Percentiles rank a stretch among this genome's conserved stretches.
These are phyloP conservation scores for Coremacera marginata DNA, from an alignment of 2,888 invertebrate species.

Conservation along the genomic window DNA sequence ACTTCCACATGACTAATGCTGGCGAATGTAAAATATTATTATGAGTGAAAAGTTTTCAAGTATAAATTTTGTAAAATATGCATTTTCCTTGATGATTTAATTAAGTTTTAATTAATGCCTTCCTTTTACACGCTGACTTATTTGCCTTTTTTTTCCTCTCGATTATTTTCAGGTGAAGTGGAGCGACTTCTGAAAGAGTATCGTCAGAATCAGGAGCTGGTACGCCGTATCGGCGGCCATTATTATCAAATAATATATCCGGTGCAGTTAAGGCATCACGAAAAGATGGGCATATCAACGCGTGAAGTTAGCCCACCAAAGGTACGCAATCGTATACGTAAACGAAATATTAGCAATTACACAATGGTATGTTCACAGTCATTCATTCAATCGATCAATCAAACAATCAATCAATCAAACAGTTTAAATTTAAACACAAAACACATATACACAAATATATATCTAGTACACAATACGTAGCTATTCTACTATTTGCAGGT, in stretches of 20 bases:
- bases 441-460: background rate
- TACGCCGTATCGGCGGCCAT: constrained; percentile 90
- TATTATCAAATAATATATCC: constrained; percentile 96
- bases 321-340: constrained; percentile 75
- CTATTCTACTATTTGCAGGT: no score
- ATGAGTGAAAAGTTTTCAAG: constrained; percentile 7
- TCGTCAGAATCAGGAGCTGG: constrained; percentile 92
- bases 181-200: constrained; percentile 91
- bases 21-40: background rate
- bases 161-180: constrained; percentile 80
- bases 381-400: constrained; percentile 37
- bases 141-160: constrained; percentile 38
- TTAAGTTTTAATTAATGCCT: constrained; percentile 34
- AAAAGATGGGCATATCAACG: constrained; percentile 95
- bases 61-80: constrained; percentile 19
- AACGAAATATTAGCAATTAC: constrained; percentile 69
- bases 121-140: constrained; percentile 45
- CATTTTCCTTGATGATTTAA: constrained; percentile 2
- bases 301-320: constrained; percentile 89
- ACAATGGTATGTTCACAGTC: constrained; percentile 71
- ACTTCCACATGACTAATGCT: constrained; percentile 10
- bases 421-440: background rate
- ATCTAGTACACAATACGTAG: background rate
- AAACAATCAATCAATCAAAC: constrained; percentile 26
- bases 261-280: constrained; percentile 93